phyloP scores from a whole-genome alignment of 2,113 vertebrate species.

The Salvelinus namaycush region DNA sequence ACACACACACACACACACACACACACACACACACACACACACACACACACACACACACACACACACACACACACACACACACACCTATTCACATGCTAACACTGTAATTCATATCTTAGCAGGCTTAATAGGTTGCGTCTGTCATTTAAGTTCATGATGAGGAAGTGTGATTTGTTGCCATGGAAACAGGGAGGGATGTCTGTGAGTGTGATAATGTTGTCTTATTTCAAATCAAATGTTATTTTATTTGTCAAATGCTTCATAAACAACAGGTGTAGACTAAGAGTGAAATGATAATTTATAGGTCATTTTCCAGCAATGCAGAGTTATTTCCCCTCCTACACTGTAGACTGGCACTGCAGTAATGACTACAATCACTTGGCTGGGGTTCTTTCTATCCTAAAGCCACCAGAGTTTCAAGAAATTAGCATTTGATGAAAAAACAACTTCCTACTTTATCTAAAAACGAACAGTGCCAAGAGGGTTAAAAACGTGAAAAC shows the following conservation, averaged over 20 bases:
- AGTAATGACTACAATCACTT: not conserved
- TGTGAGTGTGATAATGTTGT: constrained; percentile 26
- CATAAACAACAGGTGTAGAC: no score
- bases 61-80: constrained; percentile 26
- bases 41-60: not conserved
- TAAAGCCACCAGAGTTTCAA: not conserved
- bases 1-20: constrained; percentile 13
- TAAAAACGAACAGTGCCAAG: not conserved
- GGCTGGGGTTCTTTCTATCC: not conserved
- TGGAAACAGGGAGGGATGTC: constrained; percentile 63
- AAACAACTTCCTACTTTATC: not conserved
- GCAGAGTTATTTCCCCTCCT: no score
- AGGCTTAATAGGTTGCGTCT: constrained; percentile 64
- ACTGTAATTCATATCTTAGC: constrained; percentile 53
- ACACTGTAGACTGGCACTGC: not conserved
- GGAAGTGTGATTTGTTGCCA: constrained; percentile 64
- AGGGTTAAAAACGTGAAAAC: not conserved
- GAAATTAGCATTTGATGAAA: not conserved
- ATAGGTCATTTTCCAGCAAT: no score
- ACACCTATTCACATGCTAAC: constrained; percentile 47
- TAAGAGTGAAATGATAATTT: no score
- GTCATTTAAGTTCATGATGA: constrained; percentile 65
- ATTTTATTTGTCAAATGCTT: no score
- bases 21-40: constrained; percentile 15
- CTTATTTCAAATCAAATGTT: constrained; percentile 33